These are phyloP conservation scores for Drosophila paramelanica DNA, from an alignment of 2,888 invertebrate species.

Conservation along the genomic window DNA sequence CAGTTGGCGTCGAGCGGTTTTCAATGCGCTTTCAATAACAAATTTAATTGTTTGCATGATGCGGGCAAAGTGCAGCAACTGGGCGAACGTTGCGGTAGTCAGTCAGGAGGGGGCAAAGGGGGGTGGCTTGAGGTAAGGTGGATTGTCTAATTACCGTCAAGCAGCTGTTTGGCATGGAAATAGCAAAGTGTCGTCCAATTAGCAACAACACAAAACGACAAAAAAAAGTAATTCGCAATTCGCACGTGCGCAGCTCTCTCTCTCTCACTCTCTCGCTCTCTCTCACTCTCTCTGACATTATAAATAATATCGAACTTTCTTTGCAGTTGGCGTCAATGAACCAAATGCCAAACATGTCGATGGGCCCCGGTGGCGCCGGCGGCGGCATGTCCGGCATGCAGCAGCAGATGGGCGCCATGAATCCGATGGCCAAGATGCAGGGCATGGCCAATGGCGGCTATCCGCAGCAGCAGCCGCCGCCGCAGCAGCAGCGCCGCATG, in stretches of 20 bases:
- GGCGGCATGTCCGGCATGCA: constrained; percentile 82
- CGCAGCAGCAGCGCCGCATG: constrained; percentile 87
- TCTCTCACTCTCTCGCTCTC: too few species aligned
- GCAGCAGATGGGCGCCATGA: constrained; percentile 88
- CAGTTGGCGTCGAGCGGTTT: constrained; percentile 48
- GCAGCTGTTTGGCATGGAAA: constrained; percentile 45
- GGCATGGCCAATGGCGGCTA: constrained; percentile 86
- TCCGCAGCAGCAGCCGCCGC: constrained; percentile 86
- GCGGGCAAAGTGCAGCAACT: constrained; percentile 62
- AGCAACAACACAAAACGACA: constrained; percentile 31
- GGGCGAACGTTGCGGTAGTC: constrained; percentile 10
- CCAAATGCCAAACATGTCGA: constrained; percentile 91
- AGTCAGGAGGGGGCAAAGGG: neutral
- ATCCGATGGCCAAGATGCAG: constrained; percentile 87
- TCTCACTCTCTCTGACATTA: too few species aligned
- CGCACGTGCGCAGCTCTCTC: constrained; percentile 1
- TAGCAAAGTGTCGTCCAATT: constrained; percentile 50
- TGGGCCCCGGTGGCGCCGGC: constrained; percentile 86
- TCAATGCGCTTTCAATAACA: constrained; percentile 71
- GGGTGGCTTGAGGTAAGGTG: too few species aligned
- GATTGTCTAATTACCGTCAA: constrained; percentile 43
- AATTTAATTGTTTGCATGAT: constrained; percentile 72
- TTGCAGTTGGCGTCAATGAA: constrained; percentile 89
- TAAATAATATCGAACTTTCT: too few species aligned
- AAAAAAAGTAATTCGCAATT: neutral